Evolutionary conservation across 2,888 invertebrate species (phyloP), one percentile per base, ranked within the genome.

Genomic region (Odiellus spinosus): DNA sequence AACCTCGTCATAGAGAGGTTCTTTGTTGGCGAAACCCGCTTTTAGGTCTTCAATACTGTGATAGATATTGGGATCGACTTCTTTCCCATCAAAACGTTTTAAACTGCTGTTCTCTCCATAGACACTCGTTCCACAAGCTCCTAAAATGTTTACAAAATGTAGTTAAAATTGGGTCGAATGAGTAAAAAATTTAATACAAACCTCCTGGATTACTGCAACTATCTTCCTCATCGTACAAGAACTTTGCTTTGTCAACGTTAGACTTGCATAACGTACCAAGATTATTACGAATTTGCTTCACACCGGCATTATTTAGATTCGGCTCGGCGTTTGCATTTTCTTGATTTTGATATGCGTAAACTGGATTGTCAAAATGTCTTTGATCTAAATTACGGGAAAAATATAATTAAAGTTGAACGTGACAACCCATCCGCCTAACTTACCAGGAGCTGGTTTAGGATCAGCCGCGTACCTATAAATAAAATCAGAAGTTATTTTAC

Each of bases 11-110:
- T 58, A 58, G 45, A 59, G 56, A 33, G 56, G 55, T 21, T 56
- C 56, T 43, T 56, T 50, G 35, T 76, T 75, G 45, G 77, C 73
- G 19, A 63, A 62, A 44, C 70, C 70, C 39, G 51, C 49, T 42
- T 60, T 59, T 11, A 62, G 43, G 55, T 82, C 81, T 43, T 80
- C 80, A 52, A 83, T 80, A 56, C 78, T 79, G 57, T 86, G 79
- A 62, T 87, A 88, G 45, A 85, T 73, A 40, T 58, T 58, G 32
- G 55, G 53, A 58, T 72, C 75, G 21, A 40, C 52, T n/a, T 52
- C 50, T 15, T 18, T 18, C 14, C 35, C 32, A 34, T 18, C 47
- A 14, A 20, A 48, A 39, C 42, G 43, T 48, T 48, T 52, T 21
- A 50, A 46, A 40, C 50, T 52, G 5, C 47, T 21, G 14, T 42